Percentiles rank a stretch among this genome's conserved stretches.
These are phyloP conservation scores for Pantherophis vulpinus DNA, from an alignment of 2,797 vertebrate genomes.

Conservation along the genomic window DNA sequence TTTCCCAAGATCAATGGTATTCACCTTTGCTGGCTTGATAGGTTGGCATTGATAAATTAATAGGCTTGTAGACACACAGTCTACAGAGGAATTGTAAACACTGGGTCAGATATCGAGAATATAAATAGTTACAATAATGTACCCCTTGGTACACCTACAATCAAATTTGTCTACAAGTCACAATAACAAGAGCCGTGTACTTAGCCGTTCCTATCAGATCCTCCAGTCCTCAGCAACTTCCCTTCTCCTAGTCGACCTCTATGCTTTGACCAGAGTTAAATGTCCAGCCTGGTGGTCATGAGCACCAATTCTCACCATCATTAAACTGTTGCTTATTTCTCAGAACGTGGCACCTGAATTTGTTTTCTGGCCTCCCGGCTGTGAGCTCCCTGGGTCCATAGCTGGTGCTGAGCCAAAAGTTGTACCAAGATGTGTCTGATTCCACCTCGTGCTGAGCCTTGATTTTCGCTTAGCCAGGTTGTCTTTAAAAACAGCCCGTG, in stretches of 20 bases:
- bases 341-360: neutral
- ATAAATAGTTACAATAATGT: neutral
- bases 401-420: neutral
- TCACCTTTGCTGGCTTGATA: neutral
- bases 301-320: neutral
- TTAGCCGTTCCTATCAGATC: neutral
- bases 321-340: neutral
- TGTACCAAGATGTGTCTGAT: neutral
- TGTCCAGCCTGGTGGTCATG: neutral
- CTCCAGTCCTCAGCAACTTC: neutral
- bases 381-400: neutral
- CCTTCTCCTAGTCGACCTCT: neutral
- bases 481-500: neutral
- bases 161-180: neutral
- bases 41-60: neutral
- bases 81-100: neutral
- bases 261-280: neutral
- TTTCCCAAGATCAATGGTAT: neutral
- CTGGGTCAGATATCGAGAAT: neutral
- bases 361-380: neutral
- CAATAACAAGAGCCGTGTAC: too few relatives aligned
- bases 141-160: neutral
- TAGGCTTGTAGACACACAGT: neutral
- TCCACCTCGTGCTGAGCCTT: neutral
- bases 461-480: neutral